Conservation (phyloP, 2,113 vertebrate species). For the Aphelocoma coerulescens region DNA sequence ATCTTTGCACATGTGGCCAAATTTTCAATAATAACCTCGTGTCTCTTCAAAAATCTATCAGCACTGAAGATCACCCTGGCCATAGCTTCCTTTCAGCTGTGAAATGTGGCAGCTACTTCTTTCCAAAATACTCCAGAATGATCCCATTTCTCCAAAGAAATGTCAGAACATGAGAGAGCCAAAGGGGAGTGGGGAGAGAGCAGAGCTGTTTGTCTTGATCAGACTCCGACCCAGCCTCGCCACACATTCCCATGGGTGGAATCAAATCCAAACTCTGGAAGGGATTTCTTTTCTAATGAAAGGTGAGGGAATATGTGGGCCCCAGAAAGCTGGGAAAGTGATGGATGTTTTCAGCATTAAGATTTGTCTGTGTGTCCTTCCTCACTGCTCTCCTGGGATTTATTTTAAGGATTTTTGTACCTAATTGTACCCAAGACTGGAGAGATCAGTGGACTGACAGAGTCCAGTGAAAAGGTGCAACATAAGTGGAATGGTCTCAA, state of each 20-base stretch:
- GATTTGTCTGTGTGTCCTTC: background rate
- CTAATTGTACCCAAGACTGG: background rate
- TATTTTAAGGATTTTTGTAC: background rate
- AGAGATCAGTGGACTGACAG: background rate
- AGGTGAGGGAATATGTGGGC: background rate
- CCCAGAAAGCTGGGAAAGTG: background rate
- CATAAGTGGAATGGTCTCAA: background rate
- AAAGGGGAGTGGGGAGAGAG: background rate
- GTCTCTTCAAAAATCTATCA: background rate
- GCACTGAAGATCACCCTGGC: background rate
- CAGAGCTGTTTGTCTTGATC: background rate
- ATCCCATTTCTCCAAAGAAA: constrained; percentile 39
- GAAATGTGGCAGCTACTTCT: background rate
- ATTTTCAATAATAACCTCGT: background rate
- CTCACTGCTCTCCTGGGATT: background rate
- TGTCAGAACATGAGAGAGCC: background rate
- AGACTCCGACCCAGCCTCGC: background rate
- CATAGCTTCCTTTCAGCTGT: background rate
- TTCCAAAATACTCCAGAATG: background rate
- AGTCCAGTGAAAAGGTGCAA: background rate
- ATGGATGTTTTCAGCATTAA: background rate
- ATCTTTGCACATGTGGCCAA: background rate
- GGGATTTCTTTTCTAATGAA: background rate
- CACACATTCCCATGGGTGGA: background rate
- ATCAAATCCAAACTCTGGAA: background rate